phyloP scores from a whole-genome alignment of 2,797 vertebrate genomes.

The Hyperoplus immaculatus region DNA sequence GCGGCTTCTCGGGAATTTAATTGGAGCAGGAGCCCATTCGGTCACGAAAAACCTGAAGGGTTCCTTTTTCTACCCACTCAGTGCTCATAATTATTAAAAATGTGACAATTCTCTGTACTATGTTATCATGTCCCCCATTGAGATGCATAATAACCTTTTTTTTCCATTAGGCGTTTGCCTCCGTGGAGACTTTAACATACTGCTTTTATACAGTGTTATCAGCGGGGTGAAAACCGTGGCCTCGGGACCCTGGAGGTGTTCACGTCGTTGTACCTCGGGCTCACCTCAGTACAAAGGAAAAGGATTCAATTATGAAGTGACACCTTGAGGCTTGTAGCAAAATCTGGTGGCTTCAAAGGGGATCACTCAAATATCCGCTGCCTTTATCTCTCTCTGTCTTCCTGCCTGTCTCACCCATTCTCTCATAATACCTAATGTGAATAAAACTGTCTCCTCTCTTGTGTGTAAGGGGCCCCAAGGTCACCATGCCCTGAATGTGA shows the following conservation, averaged over 20 bases:
- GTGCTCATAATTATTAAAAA: conserved; percentile 67
- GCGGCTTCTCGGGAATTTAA: conserved; percentile 57
- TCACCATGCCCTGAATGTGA: conserved; percentile 43
- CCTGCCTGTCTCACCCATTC: conserved; percentile 25
- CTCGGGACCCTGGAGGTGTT: conserved; percentile 29
- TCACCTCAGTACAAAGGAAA: conserved; percentile 55
- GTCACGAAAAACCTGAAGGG: conserved; percentile 57
- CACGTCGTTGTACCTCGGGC: conserved; percentile 38
- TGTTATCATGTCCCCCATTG: conserved; percentile 65
- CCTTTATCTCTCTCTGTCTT: conserved; percentile 44
- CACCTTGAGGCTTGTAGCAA: conserved; percentile 58
- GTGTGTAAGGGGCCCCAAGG: conserved; percentile 25
- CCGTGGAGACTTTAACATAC: conserved; percentile 52
- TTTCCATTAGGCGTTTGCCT: conserved; percentile 66
- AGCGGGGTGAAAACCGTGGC: conserved; percentile 20
- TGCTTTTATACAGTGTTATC: conserved; percentile 49
- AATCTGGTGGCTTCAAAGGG: conserved; percentile 51
- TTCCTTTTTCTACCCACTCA: conserved; percentile 52
- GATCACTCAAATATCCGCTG: conserved; percentile 37
- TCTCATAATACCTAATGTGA: conserved; percentile 14
- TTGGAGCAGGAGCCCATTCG: conserved; percentile 51
- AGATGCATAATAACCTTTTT: conserved; percentile 68
- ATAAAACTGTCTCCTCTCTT: conserved; percentile 16
- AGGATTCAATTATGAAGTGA: conserved; percentile 71
- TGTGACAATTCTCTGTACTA: conserved; percentile 62